These are phyloP conservation scores for Belgica antarctica DNA, from an alignment of 2,888 invertebrate genomes.

Conservation along the genomic window DNA sequence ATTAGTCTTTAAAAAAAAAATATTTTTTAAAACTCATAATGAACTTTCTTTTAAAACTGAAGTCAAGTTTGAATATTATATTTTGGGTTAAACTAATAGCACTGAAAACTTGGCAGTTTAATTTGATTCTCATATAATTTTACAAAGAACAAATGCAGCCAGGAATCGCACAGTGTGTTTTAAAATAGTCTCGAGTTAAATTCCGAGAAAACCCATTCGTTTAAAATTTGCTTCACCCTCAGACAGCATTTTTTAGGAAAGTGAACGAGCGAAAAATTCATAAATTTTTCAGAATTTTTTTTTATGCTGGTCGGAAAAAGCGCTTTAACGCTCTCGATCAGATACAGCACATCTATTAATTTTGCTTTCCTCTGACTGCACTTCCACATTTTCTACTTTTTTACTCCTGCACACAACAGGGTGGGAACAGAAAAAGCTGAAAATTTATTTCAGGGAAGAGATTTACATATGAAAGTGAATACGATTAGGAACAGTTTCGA, in stretches of 20 bases:
- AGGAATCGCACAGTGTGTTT: too few relatives aligned
- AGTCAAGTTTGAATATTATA: too few relatives aligned
- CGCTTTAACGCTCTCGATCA: conserved; percentile 19
- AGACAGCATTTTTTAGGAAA: too few relatives aligned
- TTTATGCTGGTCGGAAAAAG: neutral
- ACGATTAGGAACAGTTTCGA: conserved; percentile 33
- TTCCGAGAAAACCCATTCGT: too few relatives aligned
- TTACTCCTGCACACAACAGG: neutral
- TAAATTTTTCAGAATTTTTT: conserved; percentile 6
- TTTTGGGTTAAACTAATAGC: too few relatives aligned
- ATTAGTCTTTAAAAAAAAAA: too few relatives aligned
- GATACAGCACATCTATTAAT: conserved; percentile 43
- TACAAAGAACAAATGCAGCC: too few relatives aligned
- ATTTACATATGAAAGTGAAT: conserved; percentile 34
- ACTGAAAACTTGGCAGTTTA: too few relatives aligned
- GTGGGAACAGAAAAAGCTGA: neutral
- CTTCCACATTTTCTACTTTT: conserved; percentile 20
- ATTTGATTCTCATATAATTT: conserved; percentile 15
- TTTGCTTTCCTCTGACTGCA: conserved; percentile 42
- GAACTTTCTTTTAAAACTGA: too few relatives aligned
- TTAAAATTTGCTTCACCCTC: neutral
- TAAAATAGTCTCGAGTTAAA: too few relatives aligned
- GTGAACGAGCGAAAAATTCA: conserved; percentile 13
- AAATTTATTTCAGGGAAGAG: neutral
- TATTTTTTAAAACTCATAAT: too few relatives aligned